Percentiles rank a stretch among this genome's conserved stretches.
Conservation (phyloP, 1,140 invertebrate genomes). For the Eumaeus atala region DNA sequence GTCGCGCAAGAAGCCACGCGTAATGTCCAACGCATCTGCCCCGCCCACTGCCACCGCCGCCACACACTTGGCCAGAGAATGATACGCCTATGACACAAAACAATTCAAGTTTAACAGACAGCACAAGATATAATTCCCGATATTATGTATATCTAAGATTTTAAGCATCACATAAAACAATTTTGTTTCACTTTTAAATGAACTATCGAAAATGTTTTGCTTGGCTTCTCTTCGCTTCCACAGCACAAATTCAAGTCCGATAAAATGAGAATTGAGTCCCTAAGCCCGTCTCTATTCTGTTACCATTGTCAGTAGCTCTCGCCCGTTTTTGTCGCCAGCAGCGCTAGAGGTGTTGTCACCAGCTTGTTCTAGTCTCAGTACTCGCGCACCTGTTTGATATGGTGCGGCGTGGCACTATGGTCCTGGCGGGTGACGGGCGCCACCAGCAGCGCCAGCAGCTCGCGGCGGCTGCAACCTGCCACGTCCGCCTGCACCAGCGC, state of each 20-base stretch:
- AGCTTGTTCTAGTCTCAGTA: not conserved
- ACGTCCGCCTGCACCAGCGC: slow-evolving; percentile 88
- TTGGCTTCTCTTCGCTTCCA: no score
- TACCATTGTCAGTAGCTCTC: no score
- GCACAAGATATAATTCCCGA: not conserved
- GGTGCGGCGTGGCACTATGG: slow-evolving; percentile 58
- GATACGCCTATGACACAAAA: slow-evolving; percentile 80
- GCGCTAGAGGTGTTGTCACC: not conserved
- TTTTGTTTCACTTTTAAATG: not conserved
- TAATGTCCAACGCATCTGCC: slow-evolving; percentile 87
- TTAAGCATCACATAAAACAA: not conserved
- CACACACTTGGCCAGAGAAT: slow-evolving; percentile 95
- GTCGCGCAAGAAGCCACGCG: slow-evolving; percentile 90
- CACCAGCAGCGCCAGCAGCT: slow-evolving; percentile 84
- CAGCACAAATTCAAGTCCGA: no score
- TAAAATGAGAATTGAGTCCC: no score
- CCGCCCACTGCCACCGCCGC: slow-evolving; percentile 91
- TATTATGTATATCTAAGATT: not conserved
- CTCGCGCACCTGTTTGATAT: slow-evolving; percentile 60
- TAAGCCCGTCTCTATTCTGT: no score
- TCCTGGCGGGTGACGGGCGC: slow-evolving; percentile 74
- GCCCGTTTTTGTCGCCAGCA: no score
- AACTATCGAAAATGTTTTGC: no score
- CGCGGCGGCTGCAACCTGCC: slow-evolving; percentile 85
- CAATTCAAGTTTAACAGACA: not conserved